A percentile compares a stretch with the other conserved stretches of the same genome.
These are phyloP conservation scores for Neotoxoptera formosana DNA, from an alignment of 1,140 invertebrate genomes.

Conservation along the genomic window DNA sequence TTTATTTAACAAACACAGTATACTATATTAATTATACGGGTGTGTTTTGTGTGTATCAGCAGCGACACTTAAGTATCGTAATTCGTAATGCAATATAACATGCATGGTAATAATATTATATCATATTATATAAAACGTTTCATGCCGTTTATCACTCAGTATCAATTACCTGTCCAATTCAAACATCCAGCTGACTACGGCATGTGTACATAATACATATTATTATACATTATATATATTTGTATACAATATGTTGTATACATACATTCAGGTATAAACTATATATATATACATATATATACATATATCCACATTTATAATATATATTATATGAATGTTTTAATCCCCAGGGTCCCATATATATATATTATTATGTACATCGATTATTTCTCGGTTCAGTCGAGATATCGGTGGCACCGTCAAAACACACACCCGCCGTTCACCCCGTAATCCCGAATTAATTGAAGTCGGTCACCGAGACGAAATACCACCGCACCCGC, in stretches of 20 bases:
- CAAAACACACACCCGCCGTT: not conserved
- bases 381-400: slow-evolving; percentile 11
- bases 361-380: not conserved
- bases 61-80: not conserved
- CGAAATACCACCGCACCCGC: not conserved
- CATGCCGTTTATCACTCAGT: not conserved
- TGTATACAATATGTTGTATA: no score
- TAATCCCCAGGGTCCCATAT: slow-evolving; percentile 15
- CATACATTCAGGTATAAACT: no score
- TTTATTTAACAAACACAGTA: not conserved
- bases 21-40: not conserved
- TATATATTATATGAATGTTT: slow-evolving; percentile 20
- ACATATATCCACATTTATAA: not conserved
- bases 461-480: slow-evolving; percentile 29
- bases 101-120: not conserved
- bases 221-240: no score
- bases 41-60: not conserved
- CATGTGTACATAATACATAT: not conserved
- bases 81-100: not conserved
- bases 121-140: not conserved
- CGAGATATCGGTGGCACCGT: not conserved
- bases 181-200: not conserved
- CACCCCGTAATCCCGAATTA: not conserved
- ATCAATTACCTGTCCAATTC: not conserved
- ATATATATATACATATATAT: not conserved